phyloP scores from a whole-genome alignment of 2,888 invertebrate species.

The Trachelus troglodyta region DNA sequence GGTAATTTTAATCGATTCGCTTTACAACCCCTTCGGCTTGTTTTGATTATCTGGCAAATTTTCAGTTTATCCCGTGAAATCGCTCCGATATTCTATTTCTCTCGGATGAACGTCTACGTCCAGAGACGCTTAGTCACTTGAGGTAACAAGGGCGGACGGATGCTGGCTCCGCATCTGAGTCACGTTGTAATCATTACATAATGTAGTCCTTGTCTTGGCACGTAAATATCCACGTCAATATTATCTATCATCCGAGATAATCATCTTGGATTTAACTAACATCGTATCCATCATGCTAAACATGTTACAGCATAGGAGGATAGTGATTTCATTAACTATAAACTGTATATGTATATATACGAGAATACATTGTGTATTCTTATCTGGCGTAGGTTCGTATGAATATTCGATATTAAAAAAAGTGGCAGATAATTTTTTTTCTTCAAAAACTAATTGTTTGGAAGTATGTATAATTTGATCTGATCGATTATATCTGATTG shows the following conservation, averaged over 20 bases:
- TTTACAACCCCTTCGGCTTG: not conserved
- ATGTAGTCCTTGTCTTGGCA: not conserved
- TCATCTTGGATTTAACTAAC: not conserved
- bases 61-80: not conserved
- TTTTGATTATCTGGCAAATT: not conserved
- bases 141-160: constrained; percentile 6
- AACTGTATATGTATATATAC: not conserved
- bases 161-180: not conserved
- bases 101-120: not conserved
- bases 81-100: not conserved
- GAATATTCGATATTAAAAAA: not conserved
- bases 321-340: not conserved
- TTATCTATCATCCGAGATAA: constrained; percentile 2
- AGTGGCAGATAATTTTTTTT: not conserved
- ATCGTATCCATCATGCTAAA: not conserved
- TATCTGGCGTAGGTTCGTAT: not conserved
- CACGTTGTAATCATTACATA: not conserved
- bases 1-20: not conserved
- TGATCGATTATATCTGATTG: not conserved
- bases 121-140: constrained; percentile 11
- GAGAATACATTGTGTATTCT: not conserved
- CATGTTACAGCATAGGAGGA: not conserved
- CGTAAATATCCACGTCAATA: constrained; percentile 1
- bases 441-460: not conserved
- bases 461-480: not conserved